phyloP scores from a whole-genome alignment of 2,888 invertebrate species.

The Tuberolachnus salignus region DNA sequence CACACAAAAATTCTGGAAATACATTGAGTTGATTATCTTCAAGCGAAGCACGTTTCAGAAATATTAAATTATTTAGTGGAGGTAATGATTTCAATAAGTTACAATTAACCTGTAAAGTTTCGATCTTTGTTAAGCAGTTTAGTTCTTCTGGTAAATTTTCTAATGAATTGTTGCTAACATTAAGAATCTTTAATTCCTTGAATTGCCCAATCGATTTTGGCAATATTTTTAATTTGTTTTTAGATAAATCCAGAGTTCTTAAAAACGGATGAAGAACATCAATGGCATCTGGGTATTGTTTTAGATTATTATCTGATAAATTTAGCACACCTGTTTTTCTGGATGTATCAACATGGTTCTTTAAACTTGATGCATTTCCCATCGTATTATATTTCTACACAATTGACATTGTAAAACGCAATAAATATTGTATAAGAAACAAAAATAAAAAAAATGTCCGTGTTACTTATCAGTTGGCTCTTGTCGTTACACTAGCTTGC shows the following conservation, averaged over 20 bases:
- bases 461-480: too few species aligned
- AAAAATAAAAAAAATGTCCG: too few species aligned
- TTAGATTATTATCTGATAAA: conserved; percentile 80
- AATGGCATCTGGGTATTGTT: conserved; percentile 75
- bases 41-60: conserved; percentile 77
- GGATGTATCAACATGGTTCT: conserved; percentile 92
- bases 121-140: conserved; percentile 65
- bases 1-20: conserved; percentile 81
- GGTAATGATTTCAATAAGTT: conserved; percentile 81
- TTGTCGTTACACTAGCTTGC: too few species aligned
- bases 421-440: not conserved
- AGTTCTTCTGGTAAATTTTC: conserved; percentile 77
- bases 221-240: conserved; percentile 78
- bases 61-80: conserved; percentile 66
- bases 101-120: conserved; percentile 72
- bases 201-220: conserved; percentile 69
- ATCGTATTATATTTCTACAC: conserved; percentile 64
- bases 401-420: not conserved
- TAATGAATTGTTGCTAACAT: conserved; percentile 65
- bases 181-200: conserved; percentile 74
- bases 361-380: conserved; percentile 84
- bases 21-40: conserved; percentile 77
- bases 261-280: conserved; percentile 72
- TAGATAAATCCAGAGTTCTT: conserved; percentile 89
- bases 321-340: conserved; percentile 94